phyloP scores from a whole-genome alignment of 2,888 invertebrate genomes.

The Abscondita cerata region DNA sequence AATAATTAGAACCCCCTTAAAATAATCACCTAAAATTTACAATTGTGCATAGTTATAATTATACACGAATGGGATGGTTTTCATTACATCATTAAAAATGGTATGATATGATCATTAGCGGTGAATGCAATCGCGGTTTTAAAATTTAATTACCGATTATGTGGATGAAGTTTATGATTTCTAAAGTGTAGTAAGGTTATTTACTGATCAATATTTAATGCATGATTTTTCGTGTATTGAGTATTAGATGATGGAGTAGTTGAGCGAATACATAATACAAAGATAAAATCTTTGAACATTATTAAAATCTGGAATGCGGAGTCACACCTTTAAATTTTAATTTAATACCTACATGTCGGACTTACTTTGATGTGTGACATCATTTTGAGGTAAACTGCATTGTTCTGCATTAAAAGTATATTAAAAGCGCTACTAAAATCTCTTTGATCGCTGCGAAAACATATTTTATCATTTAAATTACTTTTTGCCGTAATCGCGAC shows the following conservation, averaged over 20 bases:
- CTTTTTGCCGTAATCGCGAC: neutral
- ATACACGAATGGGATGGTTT: constrained; percentile 24
- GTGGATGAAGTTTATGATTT: no score
- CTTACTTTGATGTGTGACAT: constrained; percentile 24
- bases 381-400: neutral
- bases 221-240: no score
- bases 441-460: neutral
- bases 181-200: no score
- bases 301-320: constrained; percentile 23
- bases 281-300: neutral
- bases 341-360: constrained; percentile 16
- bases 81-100: constrained; percentile 32
- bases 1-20: constrained; percentile 27
- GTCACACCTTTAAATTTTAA: constrained; percentile 30
- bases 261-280: constrained; percentile 7
- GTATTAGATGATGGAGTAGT: constrained; percentile 1
- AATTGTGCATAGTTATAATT: constrained; percentile 23
- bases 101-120: constrained; percentile 26
- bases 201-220: no score
- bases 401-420: neutral
- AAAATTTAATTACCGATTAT: constrained; percentile 22
- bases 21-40: constrained; percentile 20
- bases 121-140: constrained; percentile 12
- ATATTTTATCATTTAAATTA: neutral
- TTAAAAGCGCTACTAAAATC: neutral